Conservation (phyloP, 64 coral and sea anemone genomes). For the Acropora tenuis region DNA sequence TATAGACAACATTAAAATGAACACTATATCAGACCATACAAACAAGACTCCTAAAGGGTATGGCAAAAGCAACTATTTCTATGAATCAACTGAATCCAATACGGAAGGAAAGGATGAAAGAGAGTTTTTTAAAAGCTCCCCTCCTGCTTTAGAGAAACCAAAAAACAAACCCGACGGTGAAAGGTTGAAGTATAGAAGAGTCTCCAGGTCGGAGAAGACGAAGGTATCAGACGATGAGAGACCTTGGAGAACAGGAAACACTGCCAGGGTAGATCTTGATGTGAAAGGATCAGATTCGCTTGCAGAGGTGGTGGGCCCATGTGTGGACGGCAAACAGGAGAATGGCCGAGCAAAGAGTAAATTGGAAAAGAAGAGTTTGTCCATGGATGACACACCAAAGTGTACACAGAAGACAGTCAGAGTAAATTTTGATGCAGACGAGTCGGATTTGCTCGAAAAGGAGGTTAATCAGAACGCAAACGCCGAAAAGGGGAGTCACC, state of each 20-base stretch:
- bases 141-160: not conserved
- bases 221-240: not conserved
- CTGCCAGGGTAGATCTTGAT: not conserved
- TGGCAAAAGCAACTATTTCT: not conserved
- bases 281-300: not conserved
- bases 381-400: not conserved
- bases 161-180: not conserved
- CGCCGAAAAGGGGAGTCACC: not conserved
- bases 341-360: not conserved
- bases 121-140: not conserved
- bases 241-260: not conserved
- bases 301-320: too few species aligned
- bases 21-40: not conserved
- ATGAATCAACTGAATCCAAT: not conserved
- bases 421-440: not conserved
- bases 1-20: not conserved
- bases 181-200: not conserved
- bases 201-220: not conserved
- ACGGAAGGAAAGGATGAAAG: not conserved
- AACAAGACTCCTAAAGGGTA: not conserved
- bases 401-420: not conserved
- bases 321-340: not conserved
- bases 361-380: not conserved
- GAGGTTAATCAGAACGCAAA: not conserved
- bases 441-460: not conserved